Conservation (phyloP, 2,797 vertebrate species). For the Micrastur ruficollis region DNA sequence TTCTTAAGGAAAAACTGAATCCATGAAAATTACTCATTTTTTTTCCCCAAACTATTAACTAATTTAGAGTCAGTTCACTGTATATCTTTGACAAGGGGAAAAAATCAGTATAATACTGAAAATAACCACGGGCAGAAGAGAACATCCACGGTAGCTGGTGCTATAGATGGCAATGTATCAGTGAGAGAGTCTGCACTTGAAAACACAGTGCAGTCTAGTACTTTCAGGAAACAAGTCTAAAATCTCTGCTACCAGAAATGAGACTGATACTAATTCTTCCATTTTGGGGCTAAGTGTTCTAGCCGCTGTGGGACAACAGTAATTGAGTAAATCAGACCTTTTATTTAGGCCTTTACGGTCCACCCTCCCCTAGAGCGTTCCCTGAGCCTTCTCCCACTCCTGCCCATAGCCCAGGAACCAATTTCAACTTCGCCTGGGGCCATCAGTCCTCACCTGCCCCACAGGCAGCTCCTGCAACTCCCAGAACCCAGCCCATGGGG, state of each 20-base stretch:
- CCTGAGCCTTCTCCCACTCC: accelerated
- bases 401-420: not conserved
- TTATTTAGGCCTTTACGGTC: not conserved
- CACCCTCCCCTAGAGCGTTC: not conserved
- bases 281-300: not conserved
- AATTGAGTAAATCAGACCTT: not conserved
- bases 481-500: not conserved
- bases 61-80: not conserved
- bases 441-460: not conserved
- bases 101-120: not conserved
- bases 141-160: not conserved
- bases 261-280: not conserved
- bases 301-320: not conserved
- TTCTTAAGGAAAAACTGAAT: not conserved
- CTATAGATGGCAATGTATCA: not conserved
- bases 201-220: not conserved
- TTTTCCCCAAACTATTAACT: not conserved
- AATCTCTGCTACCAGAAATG: not conserved
- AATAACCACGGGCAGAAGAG: not conserved
- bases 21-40: not conserved
- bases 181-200: not conserved
- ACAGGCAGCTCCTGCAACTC: not conserved
- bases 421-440: not conserved
- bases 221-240: not conserved
- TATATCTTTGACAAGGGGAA: not conserved